A percentile compares a stretch with the other conserved stretches of the same genome.
Conservation (phyloP, 2,888 invertebrate genomes). For the Standfussiana lucernea region DNA sequence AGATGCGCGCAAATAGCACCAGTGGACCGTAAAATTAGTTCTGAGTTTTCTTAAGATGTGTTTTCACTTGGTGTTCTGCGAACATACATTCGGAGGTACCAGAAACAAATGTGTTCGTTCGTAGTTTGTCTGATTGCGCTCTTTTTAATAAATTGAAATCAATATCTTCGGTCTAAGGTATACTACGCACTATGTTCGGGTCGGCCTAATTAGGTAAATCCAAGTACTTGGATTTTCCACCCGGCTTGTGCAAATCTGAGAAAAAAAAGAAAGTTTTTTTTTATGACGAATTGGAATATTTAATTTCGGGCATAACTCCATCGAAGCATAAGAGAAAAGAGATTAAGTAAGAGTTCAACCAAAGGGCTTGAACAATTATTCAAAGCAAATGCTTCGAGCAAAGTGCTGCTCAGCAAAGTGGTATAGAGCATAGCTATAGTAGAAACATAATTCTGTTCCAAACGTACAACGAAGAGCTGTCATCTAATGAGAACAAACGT, state of each 20-base stretch:
- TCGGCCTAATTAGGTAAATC: neutral
- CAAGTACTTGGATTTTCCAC: neutral
- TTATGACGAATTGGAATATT: neutral
- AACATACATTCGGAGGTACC: neutral
- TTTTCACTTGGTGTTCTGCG: slow-evolving; percentile 6
- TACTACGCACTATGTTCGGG: neutral
- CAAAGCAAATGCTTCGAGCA: too few species aligned
- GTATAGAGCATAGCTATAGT: neutral
- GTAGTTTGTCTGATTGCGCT: neutral
- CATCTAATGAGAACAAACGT: neutral
- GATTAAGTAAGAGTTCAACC: neutral
- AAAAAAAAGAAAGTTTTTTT: neutral
- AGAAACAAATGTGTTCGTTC: neutral
- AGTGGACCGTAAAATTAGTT: slow-evolving; percentile 89
- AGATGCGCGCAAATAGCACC: slow-evolving; percentile 86
- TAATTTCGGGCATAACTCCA: neutral
- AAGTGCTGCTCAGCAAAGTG: too few species aligned
- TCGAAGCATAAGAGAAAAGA: neutral
- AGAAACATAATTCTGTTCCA: neutral
- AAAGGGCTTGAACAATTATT: neutral
- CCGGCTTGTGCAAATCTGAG: neutral
- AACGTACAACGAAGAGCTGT: neutral
- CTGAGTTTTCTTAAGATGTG: slow-evolving; percentile 74
- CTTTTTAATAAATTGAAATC: neutral
- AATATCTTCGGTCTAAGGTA: neutral